Evolutionary conservation across 1,140 invertebrate species (phyloP).

Genomic region (Trinorchestia longiramus): DNA sequence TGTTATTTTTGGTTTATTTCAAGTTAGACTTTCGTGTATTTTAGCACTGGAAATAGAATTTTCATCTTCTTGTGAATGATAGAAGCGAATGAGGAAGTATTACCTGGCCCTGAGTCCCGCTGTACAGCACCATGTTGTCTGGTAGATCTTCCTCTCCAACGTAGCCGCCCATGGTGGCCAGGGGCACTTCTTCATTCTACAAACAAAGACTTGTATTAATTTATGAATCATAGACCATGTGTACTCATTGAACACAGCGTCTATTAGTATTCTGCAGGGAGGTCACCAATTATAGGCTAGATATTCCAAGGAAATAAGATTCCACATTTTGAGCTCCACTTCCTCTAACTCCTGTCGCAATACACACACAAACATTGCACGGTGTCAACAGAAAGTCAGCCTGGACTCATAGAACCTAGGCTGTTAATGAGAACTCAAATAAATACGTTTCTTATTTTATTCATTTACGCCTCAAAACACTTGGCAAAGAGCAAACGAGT

Average conservation of each 20-base stretch:
- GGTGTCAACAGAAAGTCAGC: background rate
- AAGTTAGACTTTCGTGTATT: no score
- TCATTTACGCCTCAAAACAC: background rate
- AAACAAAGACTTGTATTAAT: constrained; percentile 63
- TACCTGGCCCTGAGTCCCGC: constrained; percentile 22
- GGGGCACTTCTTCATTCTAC: constrained; percentile 81
- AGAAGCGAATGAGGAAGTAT: background rate
- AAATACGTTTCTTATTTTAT: background rate
- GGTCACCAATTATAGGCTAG: background rate
- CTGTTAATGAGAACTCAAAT: background rate
- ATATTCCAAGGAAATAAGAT: background rate
- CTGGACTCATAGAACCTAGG: background rate
- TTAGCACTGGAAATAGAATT: no score
- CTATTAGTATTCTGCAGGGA: background rate
- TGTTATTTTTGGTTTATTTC: no score
- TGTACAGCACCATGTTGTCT: constrained; percentile 31
- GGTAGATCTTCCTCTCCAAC: constrained; percentile 61
- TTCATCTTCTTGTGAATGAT: no score
- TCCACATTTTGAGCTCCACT: background rate
- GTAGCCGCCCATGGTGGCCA: constrained; percentile 81
- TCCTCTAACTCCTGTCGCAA: background rate
- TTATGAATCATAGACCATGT: background rate
- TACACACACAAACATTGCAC: background rate
- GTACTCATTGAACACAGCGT: background rate
- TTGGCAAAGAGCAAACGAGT: background rate